Percentiles rank a stretch among this genome's conserved stretches.
These are phyloP conservation scores for Elanoides forficatus DNA, from an alignment of 2,113 vertebrate genomes.

Conservation along the genomic window DNA sequence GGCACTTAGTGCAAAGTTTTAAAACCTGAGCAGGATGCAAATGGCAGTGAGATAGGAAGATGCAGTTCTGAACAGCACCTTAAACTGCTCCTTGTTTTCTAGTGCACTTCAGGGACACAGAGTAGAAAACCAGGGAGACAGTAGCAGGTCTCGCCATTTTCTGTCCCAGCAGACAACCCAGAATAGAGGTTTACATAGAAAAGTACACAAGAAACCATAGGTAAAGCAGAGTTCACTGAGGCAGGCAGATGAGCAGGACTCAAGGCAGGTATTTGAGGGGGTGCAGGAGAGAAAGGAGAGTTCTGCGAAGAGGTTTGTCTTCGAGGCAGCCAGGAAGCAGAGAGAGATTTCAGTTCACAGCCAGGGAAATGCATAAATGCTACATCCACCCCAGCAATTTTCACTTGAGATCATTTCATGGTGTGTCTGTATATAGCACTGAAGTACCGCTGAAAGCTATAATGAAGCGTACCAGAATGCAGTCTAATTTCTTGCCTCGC, in stretches of 20 bases:
- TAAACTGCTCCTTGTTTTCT: constrained; percentile 3
- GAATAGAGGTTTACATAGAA: neutral
- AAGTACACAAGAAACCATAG: neutral
- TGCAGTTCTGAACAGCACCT: constrained; percentile 29
- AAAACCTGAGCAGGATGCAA: constrained; percentile 65
- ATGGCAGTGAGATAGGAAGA: constrained; percentile 54
- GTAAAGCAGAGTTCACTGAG: neutral
- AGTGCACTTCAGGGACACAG: constrained; percentile 17
- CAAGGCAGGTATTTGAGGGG: neutral
- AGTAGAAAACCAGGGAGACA: neutral
- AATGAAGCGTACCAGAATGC: neutral
- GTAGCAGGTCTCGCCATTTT: neutral
- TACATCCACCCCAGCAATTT: constrained; percentile 64
- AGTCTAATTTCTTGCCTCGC: constrained; percentile 29
- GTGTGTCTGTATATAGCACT: constrained; percentile 9
- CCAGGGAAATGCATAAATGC: constrained; percentile 51
- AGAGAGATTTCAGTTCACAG: constrained; percentile 60
- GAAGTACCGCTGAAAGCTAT: neutral
- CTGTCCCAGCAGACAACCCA: neutral
- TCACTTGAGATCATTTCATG: constrained; percentile 61
- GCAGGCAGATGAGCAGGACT: neutral
- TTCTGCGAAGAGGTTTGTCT: neutral
- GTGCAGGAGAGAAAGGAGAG: constrained; percentile 27
- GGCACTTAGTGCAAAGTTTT: constrained; percentile 52
- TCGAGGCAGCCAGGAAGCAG: constrained; percentile 29